Conservation (phyloP, 2,888 invertebrate species). For the Leucania comma region DNA sequence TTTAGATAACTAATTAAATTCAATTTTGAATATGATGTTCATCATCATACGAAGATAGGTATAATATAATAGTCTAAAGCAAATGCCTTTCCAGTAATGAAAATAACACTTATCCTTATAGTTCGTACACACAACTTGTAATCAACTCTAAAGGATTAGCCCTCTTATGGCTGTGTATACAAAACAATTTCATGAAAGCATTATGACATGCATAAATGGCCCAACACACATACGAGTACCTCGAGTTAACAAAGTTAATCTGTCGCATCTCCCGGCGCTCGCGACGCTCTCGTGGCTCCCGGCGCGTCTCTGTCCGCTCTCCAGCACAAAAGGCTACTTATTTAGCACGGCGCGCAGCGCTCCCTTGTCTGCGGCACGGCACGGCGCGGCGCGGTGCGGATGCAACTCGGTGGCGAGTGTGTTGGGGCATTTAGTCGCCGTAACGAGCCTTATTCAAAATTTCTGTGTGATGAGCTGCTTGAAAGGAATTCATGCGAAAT, state of each 20-base stretch:
- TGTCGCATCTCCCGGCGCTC: slow-evolving; percentile 8
- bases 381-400: neutral
- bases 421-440: slow-evolving; percentile 13
- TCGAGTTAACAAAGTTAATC: slow-evolving; percentile 30
- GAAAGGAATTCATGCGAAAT: slow-evolving; percentile 13
- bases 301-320: slow-evolving; percentile 21
- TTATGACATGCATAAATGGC: slow-evolving; percentile 9
- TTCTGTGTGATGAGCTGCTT: slow-evolving; percentile 3
- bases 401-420: slow-evolving; percentile 6
- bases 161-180: neutral
- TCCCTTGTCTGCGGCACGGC: neutral
- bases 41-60: neutral
- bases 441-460: slow-evolving; percentile 21
- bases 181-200: slow-evolving; percentile 8
- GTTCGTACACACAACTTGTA: too few species aligned
- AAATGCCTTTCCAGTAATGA: neutral
- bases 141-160: neutral
- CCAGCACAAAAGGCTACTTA: slow-evolving; percentile 43
- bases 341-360: slow-evolving; percentile 21
- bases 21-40: neutral
- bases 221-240: slow-evolving; percentile 5
- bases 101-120: neutral
- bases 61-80: too few species aligned
- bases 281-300: neutral
- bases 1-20: neutral